Evolutionary conservation across 2,888 invertebrate genomes (phyloP).

Genomic region (Cephonodes hylas): DNA sequence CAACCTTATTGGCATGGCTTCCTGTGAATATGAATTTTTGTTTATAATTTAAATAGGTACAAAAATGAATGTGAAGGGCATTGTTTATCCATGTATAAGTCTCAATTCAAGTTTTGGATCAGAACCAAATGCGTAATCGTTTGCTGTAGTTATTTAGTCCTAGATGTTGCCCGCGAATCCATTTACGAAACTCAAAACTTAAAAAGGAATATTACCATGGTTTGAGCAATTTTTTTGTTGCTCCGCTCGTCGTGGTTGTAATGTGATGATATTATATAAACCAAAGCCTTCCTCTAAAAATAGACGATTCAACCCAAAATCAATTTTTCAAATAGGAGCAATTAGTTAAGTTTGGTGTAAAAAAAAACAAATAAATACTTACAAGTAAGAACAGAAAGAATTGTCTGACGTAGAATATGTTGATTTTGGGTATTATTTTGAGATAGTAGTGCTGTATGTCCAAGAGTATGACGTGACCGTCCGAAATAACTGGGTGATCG

Average conservation of each 20-base stretch:
- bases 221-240: too few species aligned
- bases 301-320: neutral
- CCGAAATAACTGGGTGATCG: slow-evolving; percentile 37
- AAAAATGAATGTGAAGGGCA: too few species aligned
- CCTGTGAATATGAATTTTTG: slow-evolving; percentile 44
- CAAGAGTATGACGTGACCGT: slow-evolving; percentile 58
- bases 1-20: slow-evolving; percentile 63
- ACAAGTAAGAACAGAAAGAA: slow-evolving; percentile 61
- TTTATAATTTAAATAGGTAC: neutral
- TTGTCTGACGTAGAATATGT: slow-evolving; percentile 62
- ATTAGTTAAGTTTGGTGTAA: neutral
- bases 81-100: too few species aligned
- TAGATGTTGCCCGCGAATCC: too few species aligned
- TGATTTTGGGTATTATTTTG: slow-evolving; percentile 54
- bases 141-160: too few species aligned
- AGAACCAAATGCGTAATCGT: too few species aligned
- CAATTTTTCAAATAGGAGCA: too few species aligned
- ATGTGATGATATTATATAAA: too few species aligned
- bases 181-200: neutral
- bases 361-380: slow-evolving; percentile 27
- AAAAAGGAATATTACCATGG: neutral
- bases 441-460: slow-evolving; percentile 57
- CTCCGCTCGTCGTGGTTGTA: too few species aligned
- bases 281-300: neutral
- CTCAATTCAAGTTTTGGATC: too few species aligned